These are phyloP conservation scores for Scomberomorus guttatus DNA, from an alignment of 2,797 vertebrate species.

Conservation along the genomic window DNA sequence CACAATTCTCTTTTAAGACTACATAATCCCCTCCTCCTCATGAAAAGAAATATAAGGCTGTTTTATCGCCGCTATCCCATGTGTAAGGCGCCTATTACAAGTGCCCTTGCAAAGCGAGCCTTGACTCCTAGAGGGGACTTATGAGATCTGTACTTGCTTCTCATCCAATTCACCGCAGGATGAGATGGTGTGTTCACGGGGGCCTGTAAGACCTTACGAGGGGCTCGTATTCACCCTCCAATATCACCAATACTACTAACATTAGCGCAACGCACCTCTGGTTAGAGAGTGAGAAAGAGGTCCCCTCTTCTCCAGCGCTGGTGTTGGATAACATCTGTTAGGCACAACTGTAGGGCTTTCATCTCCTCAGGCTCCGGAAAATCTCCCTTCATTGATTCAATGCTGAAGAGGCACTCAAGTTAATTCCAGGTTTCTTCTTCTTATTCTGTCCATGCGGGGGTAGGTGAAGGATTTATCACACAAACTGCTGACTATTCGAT, in stretches of 20 bases:
- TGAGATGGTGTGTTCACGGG: conserved; percentile 54
- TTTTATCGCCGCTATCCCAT: conserved; percentile 39
- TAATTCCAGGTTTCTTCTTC: conserved; percentile 69
- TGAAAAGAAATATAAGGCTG: conserved; percentile 53
- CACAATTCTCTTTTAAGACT: conserved; percentile 22
- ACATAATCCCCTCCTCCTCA: conserved; percentile 38
- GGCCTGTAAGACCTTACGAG: conserved; percentile 58
- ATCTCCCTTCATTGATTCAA: conserved; percentile 73
- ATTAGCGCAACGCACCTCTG: conserved; percentile 42
- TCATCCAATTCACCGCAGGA: conserved; percentile 59
- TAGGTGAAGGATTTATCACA: conserved; percentile 22
- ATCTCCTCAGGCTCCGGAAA: conserved; percentile 72
- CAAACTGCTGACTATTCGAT: conserved; percentile 16
- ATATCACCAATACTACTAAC: conserved; percentile 47
- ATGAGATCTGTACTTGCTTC: conserved; percentile 33
- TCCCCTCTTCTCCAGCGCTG: neutral
- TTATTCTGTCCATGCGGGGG: conserved; percentile 16
- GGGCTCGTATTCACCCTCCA: conserved; percentile 50
- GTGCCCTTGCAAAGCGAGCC: conserved; percentile 47
- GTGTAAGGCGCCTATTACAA: conserved; percentile 51
- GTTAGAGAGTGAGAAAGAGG: conserved; percentile 21
- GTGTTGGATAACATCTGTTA: conserved; percentile 64
- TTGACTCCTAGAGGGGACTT: conserved; percentile 43
- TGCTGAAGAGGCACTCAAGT: conserved; percentile 70
- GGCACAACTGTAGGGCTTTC: conserved; percentile 66